These are phyloP conservation scores for Micropoecilia bifurca DNA, from an alignment of 2,797 vertebrate species.

Conservation along the genomic window DNA sequence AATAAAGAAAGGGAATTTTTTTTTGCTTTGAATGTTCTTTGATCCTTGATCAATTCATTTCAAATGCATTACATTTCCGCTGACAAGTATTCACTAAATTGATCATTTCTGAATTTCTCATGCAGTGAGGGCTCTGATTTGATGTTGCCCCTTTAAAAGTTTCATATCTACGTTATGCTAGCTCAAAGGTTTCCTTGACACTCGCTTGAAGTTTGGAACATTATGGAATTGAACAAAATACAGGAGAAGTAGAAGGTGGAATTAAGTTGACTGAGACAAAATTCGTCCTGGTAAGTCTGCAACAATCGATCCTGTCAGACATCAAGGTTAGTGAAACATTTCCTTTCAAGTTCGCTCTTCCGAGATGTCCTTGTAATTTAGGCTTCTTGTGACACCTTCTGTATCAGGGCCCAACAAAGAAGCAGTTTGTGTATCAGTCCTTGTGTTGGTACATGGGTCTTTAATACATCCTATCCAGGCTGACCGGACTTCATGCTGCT, in stretches of 20 bases:
- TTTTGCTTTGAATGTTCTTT: constrained; percentile 49
- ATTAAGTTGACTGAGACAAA: background rate
- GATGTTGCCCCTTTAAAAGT: constrained; percentile 31
- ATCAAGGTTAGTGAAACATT: background rate
- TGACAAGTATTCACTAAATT: constrained; percentile 70
- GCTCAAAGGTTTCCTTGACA: constrained; percentile 13
- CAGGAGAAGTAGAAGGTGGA: background rate
- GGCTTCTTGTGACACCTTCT: background rate
- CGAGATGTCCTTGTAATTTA: background rate
- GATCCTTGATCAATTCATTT: constrained; percentile 64
- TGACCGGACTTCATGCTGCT: background rate
- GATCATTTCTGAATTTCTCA: constrained; percentile 49
- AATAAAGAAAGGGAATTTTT: constrained; percentile 23
- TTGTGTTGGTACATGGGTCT: background rate
- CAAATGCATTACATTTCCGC: constrained; percentile 72
- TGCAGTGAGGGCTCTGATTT: constrained; percentile 31
- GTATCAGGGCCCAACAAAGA: background rate
- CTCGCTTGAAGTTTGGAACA: background rate
- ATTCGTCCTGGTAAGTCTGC: background rate
- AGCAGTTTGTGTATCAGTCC: background rate
- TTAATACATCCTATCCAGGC: background rate
- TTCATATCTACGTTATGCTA: constrained; percentile 18
- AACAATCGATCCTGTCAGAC: background rate
- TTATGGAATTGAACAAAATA: background rate
- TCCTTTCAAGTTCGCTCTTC: background rate